phyloP scores from a whole-genome alignment of 2,113 vertebrate genomes.

The Cacatua alba region DNA sequence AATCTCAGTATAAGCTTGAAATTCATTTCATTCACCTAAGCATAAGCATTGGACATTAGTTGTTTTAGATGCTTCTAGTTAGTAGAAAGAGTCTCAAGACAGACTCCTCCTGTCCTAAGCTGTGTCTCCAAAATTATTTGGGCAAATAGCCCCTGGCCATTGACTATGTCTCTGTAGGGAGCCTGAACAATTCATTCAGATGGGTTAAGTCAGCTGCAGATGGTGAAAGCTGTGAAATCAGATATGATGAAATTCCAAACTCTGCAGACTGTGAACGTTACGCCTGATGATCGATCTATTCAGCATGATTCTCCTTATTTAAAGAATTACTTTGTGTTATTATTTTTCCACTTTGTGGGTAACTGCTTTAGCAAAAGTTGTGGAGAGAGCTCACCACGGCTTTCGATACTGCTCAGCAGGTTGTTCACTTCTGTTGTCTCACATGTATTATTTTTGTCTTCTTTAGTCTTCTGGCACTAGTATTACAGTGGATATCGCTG shows the following conservation, averaged over 20 bases:
- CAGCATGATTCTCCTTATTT: not conserved
- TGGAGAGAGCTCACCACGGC: not conserved
- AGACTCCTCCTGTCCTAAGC: not conserved
- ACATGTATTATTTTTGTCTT: not conserved
- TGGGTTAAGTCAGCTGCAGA: not conserved
- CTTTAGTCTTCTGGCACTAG: conserved; percentile 92
- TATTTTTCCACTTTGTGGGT: not conserved
- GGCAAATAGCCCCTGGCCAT: not conserved
- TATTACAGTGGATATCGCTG: conserved; percentile 93
- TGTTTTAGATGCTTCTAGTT: not conserved
- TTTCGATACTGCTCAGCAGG: not conserved
- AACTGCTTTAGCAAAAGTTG: not conserved
- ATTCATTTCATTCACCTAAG: not conserved
- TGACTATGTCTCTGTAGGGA: not conserved
- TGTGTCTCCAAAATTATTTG: not conserved
- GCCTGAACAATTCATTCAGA: not conserved
- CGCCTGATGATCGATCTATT: not conserved
- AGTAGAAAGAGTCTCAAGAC: not conserved
- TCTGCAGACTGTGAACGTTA: not conserved
- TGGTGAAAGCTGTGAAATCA: conserved; percentile 3
- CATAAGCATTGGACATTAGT: not conserved
- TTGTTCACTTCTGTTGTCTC: not conserved
- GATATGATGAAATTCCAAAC: not conserved
- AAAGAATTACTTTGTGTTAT: not conserved
- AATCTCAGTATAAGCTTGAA: not conserved